Conservation (phyloP, 2,797 vertebrate genomes). For the Catharus ustulatus region DNA sequence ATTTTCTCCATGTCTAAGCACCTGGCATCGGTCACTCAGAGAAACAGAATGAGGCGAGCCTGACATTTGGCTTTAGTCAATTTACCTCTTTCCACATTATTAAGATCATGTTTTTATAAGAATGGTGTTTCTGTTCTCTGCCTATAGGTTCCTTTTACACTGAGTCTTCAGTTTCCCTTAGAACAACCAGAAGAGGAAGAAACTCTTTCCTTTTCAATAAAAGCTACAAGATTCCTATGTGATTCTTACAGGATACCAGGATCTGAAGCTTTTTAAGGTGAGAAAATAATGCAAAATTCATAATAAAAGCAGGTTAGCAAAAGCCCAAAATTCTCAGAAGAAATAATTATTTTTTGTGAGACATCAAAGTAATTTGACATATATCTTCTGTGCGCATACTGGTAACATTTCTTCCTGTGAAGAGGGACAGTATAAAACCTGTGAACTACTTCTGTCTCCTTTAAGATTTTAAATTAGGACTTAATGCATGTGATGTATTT, state of each 20-base stretch:
- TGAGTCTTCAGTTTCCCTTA: not conserved
- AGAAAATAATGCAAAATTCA: not conserved
- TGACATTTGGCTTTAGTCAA: not conserved
- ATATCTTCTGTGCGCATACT: not conserved
- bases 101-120: not conserved
- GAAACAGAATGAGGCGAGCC: not conserved
- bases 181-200: not conserved
- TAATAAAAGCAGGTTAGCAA: not conserved
- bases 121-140: not conserved
- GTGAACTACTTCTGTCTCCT: not conserved
- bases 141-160: not conserved
- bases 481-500: not conserved
- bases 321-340: not conserved
- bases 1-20: not conserved
- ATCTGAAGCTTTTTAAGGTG: not conserved
- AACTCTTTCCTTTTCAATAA: not conserved
- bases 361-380: not conserved
- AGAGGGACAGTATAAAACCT: not conserved
- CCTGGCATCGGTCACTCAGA: not conserved
- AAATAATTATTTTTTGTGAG: not conserved
- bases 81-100: not conserved
- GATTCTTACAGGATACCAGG: not conserved
- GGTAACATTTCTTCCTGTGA: not conserved
- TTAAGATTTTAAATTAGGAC: constrained; percentile 2
- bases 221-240: not conserved